phyloP scores from a whole-genome alignment of 2,797 vertebrate genomes.

The Sylvilagus floridanus region DNA sequence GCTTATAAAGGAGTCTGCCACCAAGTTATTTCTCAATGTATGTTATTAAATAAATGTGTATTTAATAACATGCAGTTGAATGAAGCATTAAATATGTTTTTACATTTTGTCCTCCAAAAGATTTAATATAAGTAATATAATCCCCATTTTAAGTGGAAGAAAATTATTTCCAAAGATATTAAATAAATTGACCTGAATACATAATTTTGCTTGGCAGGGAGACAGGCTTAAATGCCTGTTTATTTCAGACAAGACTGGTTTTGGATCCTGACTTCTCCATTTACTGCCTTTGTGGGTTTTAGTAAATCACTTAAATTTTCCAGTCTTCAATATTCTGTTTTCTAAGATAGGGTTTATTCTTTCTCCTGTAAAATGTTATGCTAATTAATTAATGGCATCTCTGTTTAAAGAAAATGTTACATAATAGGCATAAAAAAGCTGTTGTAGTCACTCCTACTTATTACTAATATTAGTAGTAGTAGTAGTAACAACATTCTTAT shows the following conservation, averaged over 20 bases:
- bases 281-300: too few species aligned
- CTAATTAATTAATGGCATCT: neutral
- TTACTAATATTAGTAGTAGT: neutral
- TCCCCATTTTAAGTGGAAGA: neutral
- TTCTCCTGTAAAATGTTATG: neutral
- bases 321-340: neutral
- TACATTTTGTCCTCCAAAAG: neutral
- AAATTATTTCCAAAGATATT: neutral
- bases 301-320: neutral
- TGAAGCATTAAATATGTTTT: neutral
- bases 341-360: neutral
- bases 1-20: neutral
- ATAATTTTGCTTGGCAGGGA: neutral
- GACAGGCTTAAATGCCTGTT: neutral
- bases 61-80: neutral
- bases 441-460: neutral
- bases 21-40: constrained; percentile 10
- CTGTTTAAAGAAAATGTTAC: neutral
- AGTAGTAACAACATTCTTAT: neutral
- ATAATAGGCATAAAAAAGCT: neutral
- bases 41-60: constrained; percentile 11
- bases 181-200: neutral
- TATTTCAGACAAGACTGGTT: neutral
- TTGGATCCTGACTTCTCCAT: neutral
- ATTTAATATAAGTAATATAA: neutral